A percentile compares a stretch with the other conserved stretches of the same genome.
Evolutionary conservation across 1,140 invertebrate genomes (phyloP).

Genomic region (Cherax quadricarinatus): DNA sequence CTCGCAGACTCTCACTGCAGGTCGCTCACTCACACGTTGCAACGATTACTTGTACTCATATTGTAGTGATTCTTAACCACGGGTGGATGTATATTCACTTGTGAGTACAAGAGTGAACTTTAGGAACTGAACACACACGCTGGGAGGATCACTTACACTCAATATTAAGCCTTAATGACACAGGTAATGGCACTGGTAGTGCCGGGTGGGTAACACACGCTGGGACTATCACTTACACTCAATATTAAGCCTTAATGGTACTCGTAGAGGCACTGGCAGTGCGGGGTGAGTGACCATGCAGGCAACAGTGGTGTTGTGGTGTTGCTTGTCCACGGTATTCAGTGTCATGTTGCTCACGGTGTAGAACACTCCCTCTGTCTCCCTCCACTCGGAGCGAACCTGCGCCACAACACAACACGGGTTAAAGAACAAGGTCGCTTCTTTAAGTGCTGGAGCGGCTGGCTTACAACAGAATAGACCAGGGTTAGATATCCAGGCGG

Average conservation of each 20-base stretch:
- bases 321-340: conserved; percentile 17
- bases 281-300: conserved; percentile 56
- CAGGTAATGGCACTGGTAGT: conserved; percentile 28
- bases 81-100: too few relatives aligned
- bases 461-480: too few relatives aligned
- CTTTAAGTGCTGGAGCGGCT: too few relatives aligned
- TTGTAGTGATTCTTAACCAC: too few relatives aligned
- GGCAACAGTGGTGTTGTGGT: conserved; percentile 53
- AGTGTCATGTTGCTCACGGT: conserved; percentile 64
- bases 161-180: conserved; percentile 58
- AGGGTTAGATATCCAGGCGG: too few relatives aligned
- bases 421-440: too few relatives aligned
- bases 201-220: conserved; percentile 41
- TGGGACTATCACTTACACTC: conserved; percentile 44
- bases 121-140: too few relatives aligned
- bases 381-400: conserved; percentile 61
- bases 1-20: too few relatives aligned
- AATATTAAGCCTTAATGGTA: conserved; percentile 58
- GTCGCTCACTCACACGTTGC: not conserved
- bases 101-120: too few relatives aligned
- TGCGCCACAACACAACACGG: conserved; percentile 7
- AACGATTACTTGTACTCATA: too few relatives aligned
- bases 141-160: not conserved
- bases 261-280: conserved; percentile 27
- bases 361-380: conserved; percentile 46